A percentile compares a stretch with the other conserved stretches of the same genome.
These are phyloP conservation scores for Plecturocebus donacophilus DNA, from an alignment of 2,113 vertebrate species.

Conservation along the genomic window DNA sequence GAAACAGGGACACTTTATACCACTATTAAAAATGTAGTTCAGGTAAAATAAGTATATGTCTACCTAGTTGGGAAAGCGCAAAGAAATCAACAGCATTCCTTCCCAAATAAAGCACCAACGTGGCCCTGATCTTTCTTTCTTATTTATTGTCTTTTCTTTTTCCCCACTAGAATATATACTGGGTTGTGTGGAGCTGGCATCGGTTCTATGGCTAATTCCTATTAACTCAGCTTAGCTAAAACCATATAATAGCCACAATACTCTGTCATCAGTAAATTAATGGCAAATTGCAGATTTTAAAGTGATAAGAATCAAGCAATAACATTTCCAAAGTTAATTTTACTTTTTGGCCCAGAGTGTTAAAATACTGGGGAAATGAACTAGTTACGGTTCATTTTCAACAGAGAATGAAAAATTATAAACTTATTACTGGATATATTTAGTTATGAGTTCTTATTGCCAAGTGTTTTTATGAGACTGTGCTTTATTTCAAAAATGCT, in stretches of 20 bases:
- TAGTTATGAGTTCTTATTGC: not conserved
- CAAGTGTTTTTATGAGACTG: not conserved
- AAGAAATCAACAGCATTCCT: not conserved
- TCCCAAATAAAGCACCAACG: not conserved
- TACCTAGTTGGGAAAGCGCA: not conserved
- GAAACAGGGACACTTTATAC: not conserved
- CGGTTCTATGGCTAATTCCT: not conserved
- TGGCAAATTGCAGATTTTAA: not conserved
- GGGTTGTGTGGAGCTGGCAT: not conserved
- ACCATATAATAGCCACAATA: not conserved
- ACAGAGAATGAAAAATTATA: not conserved
- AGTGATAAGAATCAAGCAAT: not conserved
- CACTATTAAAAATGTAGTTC: not conserved
- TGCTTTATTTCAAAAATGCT: not conserved
- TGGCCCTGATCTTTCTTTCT: not conserved
- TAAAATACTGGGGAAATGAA: not conserved
- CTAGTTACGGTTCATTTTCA: constrained; percentile 6
- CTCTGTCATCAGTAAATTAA: not conserved
- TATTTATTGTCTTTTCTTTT: not conserved
- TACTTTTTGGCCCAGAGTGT: not conserved
- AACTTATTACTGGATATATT: not conserved
- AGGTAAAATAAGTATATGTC: not conserved
- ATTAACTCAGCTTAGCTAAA: not conserved
- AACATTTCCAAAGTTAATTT: constrained; percentile 2
- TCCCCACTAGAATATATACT: not conserved